phyloP scores from a whole-genome alignment of 1,140 invertebrate species.

The Magallana gigas region DNA sequence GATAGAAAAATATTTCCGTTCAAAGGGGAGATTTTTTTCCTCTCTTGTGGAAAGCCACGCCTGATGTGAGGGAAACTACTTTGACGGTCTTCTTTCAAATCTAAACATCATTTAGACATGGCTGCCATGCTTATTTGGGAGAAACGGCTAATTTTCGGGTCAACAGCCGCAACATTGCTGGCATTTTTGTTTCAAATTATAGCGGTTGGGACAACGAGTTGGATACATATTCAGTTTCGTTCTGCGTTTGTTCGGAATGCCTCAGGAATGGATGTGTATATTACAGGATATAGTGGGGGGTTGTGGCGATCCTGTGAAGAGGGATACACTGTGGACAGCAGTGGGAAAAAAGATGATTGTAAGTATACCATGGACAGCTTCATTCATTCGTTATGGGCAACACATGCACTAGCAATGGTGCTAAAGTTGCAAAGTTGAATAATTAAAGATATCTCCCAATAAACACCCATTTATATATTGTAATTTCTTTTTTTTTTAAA shows the following conservation, averaged over 20 bases:
- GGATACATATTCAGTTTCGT: constrained; percentile 24
- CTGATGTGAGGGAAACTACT: background rate
- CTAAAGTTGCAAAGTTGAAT: no score
- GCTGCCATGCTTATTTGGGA: constrained; percentile 33
- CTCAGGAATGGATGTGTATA: background rate
- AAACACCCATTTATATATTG: no score
- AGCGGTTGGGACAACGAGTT: constrained; percentile 44
- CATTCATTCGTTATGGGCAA: no score
- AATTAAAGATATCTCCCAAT: no score
- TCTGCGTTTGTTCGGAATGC: background rate
- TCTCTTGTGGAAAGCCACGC: background rate
- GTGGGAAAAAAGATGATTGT: background rate
- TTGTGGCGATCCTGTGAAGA: background rate
- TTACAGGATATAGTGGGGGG: background rate
- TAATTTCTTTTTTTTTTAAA: no score
- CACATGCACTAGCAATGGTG: no score
- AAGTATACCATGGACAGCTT: background rate
- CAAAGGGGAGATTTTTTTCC: background rate
- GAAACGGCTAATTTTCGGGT: constrained; percentile 43
- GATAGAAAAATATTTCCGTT: background rate
- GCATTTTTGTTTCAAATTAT: constrained; percentile 50
- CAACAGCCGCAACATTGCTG: constrained; percentile 41
- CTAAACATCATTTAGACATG: background rate
- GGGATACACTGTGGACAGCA: background rate
- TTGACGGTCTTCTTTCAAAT: background rate